A percentile compares a stretch with the other conserved stretches of the same genome.
Evolutionary conservation across 1,140 invertebrate genomes (phyloP).

Genomic region (Tetramorium simillimum): DNA sequence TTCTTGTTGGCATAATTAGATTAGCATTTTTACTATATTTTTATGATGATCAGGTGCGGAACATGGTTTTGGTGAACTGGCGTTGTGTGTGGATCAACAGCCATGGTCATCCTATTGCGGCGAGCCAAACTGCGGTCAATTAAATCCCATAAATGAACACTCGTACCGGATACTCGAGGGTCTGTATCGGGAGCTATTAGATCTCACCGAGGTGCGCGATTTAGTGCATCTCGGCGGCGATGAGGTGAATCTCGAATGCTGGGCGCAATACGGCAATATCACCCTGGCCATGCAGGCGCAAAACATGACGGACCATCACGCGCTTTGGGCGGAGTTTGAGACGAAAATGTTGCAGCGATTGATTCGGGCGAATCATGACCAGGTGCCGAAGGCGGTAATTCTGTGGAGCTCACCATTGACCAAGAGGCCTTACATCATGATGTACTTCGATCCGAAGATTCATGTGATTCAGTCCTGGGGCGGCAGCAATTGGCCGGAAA

Average conservation of each 20-base stretch:
- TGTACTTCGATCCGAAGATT: slow-evolving; percentile 87
- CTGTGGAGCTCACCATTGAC: slow-evolving; percentile 93
- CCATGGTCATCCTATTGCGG: slow-evolving; percentile 92
- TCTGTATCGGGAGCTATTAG: slow-evolving; percentile 86
- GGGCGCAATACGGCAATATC: slow-evolving; percentile 87
- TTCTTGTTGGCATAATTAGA: neutral
- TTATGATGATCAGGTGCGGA: slow-evolving; percentile 80
- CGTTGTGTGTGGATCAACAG: slow-evolving; percentile 90
- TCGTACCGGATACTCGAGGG: slow-evolving; percentile 90
- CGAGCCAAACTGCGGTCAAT: slow-evolving; percentile 94
- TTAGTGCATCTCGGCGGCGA: slow-evolving; percentile 94
- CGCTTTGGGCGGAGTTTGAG: slow-evolving; percentile 92
- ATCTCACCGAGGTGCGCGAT: slow-evolving; percentile 85
- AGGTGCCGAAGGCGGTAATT: slow-evolving; percentile 88
- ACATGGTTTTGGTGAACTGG: slow-evolving; percentile 89
- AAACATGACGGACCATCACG: slow-evolving; percentile 91
- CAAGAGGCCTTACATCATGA: slow-evolving; percentile 89
- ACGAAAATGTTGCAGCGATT: slow-evolving; percentile 87
- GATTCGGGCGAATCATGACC: slow-evolving; percentile 88
- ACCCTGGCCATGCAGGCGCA: slow-evolving; percentile 85
- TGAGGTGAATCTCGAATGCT: slow-evolving; percentile 92
- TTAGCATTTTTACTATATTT: neutral
- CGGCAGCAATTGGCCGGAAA: slow-evolving; percentile 91
- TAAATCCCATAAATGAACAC: slow-evolving; percentile 92
- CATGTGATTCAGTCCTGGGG: slow-evolving; percentile 91